Conservation (phyloP, 2,797 vertebrate species). For the Acanthurus tractus region DNA sequence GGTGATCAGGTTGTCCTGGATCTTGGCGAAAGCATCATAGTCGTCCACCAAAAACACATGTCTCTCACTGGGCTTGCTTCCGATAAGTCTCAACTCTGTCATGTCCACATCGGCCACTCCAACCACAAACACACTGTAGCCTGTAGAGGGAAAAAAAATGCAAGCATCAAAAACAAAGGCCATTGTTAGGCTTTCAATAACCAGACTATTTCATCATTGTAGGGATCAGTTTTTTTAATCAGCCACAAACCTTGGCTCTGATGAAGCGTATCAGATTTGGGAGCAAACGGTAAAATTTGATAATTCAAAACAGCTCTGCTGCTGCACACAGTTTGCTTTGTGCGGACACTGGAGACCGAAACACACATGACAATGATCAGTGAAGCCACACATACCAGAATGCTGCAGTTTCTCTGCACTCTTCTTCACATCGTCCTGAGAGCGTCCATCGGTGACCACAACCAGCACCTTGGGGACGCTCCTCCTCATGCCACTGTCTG, state of each 20-base stretch:
- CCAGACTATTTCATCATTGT: conserved; percentile 17
- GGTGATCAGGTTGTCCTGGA: conserved; percentile 98
- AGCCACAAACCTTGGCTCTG: conserved; percentile 25
- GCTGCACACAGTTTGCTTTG: background rate
- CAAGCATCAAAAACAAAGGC: conserved; percentile 34
- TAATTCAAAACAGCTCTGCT: conserved; percentile 28
- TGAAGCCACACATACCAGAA: conserved; percentile 86
- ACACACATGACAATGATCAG: conserved; percentile 1
- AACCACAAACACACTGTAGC: conserved; percentile 97
- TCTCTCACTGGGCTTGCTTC: conserved; percentile 96
- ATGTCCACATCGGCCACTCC: conserved; percentile 97
- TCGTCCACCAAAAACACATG: conserved; percentile 97
- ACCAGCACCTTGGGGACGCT: conserved; percentile 97
- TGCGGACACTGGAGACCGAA: background rate
- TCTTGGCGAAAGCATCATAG: conserved; percentile 97
- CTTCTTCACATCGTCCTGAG: conserved; percentile 98
- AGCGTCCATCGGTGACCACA: conserved; percentile 97
- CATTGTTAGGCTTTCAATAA: conserved; percentile 53
- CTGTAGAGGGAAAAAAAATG: conserved; percentile 75
- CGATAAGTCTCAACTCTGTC: conserved; percentile 92
- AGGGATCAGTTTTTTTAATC: conserved; percentile 37
- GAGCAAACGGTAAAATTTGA: conserved; percentile 2
- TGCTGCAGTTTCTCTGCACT: conserved; percentile 93
- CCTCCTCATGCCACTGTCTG: conserved; percentile 95
- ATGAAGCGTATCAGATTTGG: conserved; percentile 12